phyloP scores from a whole-genome alignment of 2,888 invertebrate species.

The Andrena minutula region DNA sequence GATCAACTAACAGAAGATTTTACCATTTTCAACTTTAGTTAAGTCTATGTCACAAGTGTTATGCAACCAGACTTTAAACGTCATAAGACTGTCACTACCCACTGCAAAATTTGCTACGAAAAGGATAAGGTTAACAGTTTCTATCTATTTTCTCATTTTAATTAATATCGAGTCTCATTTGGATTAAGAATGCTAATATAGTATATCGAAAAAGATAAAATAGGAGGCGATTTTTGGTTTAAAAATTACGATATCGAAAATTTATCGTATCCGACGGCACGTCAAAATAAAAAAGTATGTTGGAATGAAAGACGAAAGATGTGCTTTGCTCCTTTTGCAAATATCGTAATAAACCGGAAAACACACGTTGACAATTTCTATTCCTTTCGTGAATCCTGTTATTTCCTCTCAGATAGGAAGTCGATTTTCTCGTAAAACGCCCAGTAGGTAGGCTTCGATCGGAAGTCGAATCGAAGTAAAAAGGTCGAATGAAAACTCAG shows the following conservation, averaged over 20 bases:
- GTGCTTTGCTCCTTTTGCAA: background rate
- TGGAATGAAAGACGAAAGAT: background rate
- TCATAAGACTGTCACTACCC: too few relatives aligned
- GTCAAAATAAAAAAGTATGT: background rate
- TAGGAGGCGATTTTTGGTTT: background rate
- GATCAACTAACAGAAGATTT: too few relatives aligned
- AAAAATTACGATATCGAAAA: background rate
- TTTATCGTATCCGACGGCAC: background rate
- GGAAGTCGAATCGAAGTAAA: slow-evolving; percentile 79
- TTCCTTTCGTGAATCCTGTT: slow-evolving; percentile 55
- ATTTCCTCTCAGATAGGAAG: slow-evolving; percentile 67
- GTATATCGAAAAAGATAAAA: background rate
- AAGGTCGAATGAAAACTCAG: slow-evolving; percentile 82
- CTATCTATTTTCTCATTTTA: background rate
- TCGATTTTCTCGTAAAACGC: slow-evolving; percentile 71
- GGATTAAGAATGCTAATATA: background rate
- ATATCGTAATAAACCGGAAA: background rate
- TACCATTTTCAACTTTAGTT: too few relatives aligned
- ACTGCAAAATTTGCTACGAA: too few relatives aligned
- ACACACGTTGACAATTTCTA: slow-evolving; percentile 44
- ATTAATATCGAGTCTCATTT: background rate
- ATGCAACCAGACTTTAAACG: too few relatives aligned
- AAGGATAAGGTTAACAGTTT: too few relatives aligned
- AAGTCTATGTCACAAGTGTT: too few relatives aligned
- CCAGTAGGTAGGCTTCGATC: slow-evolving; percentile 70